Conservation (phyloP, 2,797 vertebrate species). For the Hippoglossus hippoglossus region DNA sequence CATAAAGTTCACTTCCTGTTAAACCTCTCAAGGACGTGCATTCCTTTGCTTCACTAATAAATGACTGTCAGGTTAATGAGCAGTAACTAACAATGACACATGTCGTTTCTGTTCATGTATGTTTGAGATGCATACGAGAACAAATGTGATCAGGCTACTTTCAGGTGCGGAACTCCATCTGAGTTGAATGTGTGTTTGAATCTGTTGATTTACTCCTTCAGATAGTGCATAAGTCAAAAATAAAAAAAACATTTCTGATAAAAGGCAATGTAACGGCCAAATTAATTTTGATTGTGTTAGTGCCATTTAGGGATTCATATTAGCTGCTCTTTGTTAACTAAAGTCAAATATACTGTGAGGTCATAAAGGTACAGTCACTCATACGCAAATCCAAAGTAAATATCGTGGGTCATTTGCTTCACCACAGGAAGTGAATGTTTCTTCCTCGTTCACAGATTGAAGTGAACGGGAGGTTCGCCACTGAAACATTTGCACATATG, state of each 20-base stretch:
- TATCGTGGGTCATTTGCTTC: too few species aligned
- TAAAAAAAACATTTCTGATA: slow-evolving; percentile 7
- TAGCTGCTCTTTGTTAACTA: too few species aligned
- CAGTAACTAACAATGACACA: background rate
- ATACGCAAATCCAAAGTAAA: too few species aligned
- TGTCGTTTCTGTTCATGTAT: slow-evolving; percentile 29
- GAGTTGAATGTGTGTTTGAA: slow-evolving; percentile 5
- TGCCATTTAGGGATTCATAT: too few species aligned
- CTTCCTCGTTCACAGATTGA: too few species aligned
- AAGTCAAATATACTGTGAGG: too few species aligned
- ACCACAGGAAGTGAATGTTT: too few species aligned
- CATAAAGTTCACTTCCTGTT: slow-evolving; percentile 9
- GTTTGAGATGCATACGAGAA: slow-evolving; percentile 1
- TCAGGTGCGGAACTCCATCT: slow-evolving; percentile 8
- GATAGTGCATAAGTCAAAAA: slow-evolving; percentile 27
- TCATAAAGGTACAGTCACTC: too few species aligned
- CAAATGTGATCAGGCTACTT: background rate
- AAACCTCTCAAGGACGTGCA: slow-evolving; percentile 28
- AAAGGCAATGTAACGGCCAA: too few species aligned
- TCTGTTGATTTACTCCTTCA: slow-evolving; percentile 38
- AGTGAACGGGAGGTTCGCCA: too few species aligned
- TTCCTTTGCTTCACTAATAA: slow-evolving; percentile 17
- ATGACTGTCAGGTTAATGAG: background rate
- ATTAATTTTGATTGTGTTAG: background rate
- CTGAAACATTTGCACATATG: too few species aligned